Evolutionary conservation across 2,113 vertebrate genomes (phyloP), one percentile per base, ranked within the genome.

Genomic region (Cyanoderma ruficeps): DNA sequence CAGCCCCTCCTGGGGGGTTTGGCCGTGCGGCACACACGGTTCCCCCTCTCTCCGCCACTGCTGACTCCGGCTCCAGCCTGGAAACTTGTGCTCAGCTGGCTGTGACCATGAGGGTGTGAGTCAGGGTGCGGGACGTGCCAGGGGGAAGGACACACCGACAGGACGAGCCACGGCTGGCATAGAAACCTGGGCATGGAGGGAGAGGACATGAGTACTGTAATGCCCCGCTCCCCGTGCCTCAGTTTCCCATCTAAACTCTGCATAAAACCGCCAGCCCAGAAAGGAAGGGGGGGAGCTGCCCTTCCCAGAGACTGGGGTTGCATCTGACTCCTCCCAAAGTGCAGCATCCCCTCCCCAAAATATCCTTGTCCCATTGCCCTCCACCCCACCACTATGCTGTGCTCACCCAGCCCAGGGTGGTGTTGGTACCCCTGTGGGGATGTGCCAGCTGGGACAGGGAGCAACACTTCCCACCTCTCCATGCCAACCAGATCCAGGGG

Each of bases 41-140:
- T 18, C 18, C 42, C 22, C 28, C 22, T 55, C 13, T 16, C 23
- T 42, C 28, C 19, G 2, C n/a, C 47, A 37, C 22, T 7, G 11
- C 25, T 25, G 83, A 83, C 33, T 88, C 89, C 18, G 4, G 47
- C 42, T 79, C 83, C 76, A 83, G 63, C 16, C 80, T 96, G 93
- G 89, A 96, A 96, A 95, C 89, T 94, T 69, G 80, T 47, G 80
- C 67, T 94, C 92, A 86, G 71, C 59, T 69, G 49, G 61, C 72
- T 21, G 18, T 81, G 89, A 76, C 90, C 92, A 76, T 57, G 80
- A 71, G 53, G 30, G 25, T 60, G 80, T 96, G 95, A 95, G 90
- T 95, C 95, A 94, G 92, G 87, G 53, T 53, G 30, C n/a, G 23
- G 77, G 71, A 88, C 11, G 12, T 15, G 63, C 81, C 22, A 27